Evolutionary conservation across 1,140 invertebrate species (phyloP).

Genomic region (Pomacea maculata): DNA sequence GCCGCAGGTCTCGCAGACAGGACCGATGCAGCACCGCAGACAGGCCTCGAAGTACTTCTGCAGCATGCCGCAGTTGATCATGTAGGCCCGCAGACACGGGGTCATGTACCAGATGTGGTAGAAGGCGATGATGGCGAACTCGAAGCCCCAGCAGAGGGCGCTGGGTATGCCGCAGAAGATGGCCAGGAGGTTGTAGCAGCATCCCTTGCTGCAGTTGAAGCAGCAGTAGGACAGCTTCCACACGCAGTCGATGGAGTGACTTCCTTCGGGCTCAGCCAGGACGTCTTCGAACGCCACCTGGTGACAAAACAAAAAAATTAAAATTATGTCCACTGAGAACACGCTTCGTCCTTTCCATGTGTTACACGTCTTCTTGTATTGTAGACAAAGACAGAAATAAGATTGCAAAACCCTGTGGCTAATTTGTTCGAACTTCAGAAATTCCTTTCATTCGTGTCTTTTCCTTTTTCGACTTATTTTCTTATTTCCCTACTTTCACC

Average conservation of each 20-base stretch:
- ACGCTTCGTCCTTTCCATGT: no score
- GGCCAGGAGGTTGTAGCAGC: conserved; percentile 77
- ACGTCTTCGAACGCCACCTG: conserved; percentile 75
- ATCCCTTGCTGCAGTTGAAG: conserved; percentile 74
- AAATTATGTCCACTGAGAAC: neutral
- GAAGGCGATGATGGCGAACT: conserved; percentile 79
- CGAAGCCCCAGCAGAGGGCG: conserved; percentile 75
- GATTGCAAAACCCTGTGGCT: no score
- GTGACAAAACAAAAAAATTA: neutral
- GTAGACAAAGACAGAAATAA: no score
- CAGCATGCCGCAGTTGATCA: conserved; percentile 72
- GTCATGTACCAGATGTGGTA: conserved; percentile 62
- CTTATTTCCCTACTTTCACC: no score
- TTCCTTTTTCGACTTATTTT: no score
- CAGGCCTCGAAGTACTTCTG: conserved; percentile 70
- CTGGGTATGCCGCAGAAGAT: conserved; percentile 75
- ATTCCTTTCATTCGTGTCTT: no score
- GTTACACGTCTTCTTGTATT: no score
- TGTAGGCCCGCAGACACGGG: conserved; percentile 47
- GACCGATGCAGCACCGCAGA: conserved; percentile 72
- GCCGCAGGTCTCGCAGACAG: conserved; percentile 72
- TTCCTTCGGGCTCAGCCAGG: conserved; percentile 79
- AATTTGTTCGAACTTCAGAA: no score
- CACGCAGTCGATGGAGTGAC: conserved; percentile 77
- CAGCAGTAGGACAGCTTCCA: conserved; percentile 77